Evolutionary conservation across 1,140 invertebrate genomes (phyloP), one percentile per base, ranked within the genome.

Genomic region (Bombus cullumanus): DNA sequence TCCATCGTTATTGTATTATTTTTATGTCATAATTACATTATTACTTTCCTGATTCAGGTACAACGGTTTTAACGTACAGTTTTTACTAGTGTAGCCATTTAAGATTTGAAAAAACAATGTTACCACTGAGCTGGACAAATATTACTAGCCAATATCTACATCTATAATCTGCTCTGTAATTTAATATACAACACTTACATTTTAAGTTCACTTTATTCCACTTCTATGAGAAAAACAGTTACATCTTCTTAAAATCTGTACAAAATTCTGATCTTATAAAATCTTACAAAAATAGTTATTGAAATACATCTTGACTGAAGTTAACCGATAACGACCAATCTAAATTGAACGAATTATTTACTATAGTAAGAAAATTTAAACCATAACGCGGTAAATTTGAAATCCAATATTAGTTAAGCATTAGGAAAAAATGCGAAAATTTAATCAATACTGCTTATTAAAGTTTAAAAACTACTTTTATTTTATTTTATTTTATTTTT

Each of bases 1-100:
- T 91, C 82, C 37, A 84, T 59, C 62, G 15, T 47, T 68, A 86
- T 59, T 13, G 8, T 37, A 59, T 37, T 12, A 72, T 81, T 81
- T 66, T 68, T 74, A 39, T 53, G 5, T 34, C 4, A 69, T 68
- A 3, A 34, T 13, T 47, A 34, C 28, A 28, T 13, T 31, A 15
- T 62, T 15, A 25, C 39, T 43, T 43, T 9, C 13, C 12, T 28
- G 3, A 62, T 0, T 2, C 34, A 53, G 62, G 0, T 8, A 9
- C 25, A 53, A 72, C 76, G 39, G n/a, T 13, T 85, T 71, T 53
- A 72, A 80, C 57, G 39, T 64, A 64, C 15, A 28, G 4, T 62
- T 9, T 53, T 62, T 57, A 53, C 1, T 1, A 53, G 2, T 0
- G 43, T 41, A 9, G 25, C 62, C 62, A 78, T 78, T 77, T 47